These are phyloP conservation scores for Helicolenus hilgendorfi DNA, from an alignment of 2,797 vertebrate genomes.

Conservation along the genomic window DNA sequence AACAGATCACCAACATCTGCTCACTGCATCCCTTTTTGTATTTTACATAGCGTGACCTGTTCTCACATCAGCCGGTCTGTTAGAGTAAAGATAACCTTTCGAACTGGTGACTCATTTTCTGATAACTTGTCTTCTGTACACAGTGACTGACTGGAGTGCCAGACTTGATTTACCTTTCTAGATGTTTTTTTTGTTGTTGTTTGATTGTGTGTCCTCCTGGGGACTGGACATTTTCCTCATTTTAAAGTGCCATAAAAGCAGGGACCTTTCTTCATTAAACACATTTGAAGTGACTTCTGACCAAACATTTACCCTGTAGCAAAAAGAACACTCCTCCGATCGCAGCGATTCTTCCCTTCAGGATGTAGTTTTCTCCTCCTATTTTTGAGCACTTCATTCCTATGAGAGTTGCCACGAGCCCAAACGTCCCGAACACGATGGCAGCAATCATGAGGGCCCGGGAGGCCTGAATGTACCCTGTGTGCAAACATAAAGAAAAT, in stretches of 20 bases:
- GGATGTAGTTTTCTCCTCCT: slow-evolving; percentile 85
- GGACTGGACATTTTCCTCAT: not conserved
- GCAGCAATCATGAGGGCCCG: slow-evolving; percentile 94
- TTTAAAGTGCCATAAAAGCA: not conserved
- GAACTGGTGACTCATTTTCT: slow-evolving; percentile 39
- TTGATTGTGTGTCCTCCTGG: not conserved
- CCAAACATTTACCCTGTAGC: slow-evolving; percentile 89
- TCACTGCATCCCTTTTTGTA: not conserved
- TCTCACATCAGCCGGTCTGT: slow-evolving; percentile 8
- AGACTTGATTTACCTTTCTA: slow-evolving; percentile 10
- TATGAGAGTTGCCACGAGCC: slow-evolving; percentile 84
- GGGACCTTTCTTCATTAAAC: not conserved
- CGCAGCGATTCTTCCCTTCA: slow-evolving; percentile 90
- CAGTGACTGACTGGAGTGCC: slow-evolving; percentile 23
- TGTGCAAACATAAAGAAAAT: slow-evolving; percentile 13
- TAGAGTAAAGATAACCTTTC: slow-evolving; percentile 43
- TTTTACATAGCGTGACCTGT: not conserved
- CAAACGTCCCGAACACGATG: slow-evolving; percentile 91
- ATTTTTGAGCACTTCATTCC: slow-evolving; percentile 93
- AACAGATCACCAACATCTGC: too few relatives aligned
- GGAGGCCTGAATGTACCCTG: slow-evolving; percentile 94
- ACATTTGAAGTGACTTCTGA: not conserved
- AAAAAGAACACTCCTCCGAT: slow-evolving; percentile 90
- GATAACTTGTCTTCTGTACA: slow-evolving; percentile 61
- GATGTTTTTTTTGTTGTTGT: not conserved